Base-by-base conservation (phyloP, 2,113 vertebrate genomes). In the Benitochromis conjunctus region DNA sequence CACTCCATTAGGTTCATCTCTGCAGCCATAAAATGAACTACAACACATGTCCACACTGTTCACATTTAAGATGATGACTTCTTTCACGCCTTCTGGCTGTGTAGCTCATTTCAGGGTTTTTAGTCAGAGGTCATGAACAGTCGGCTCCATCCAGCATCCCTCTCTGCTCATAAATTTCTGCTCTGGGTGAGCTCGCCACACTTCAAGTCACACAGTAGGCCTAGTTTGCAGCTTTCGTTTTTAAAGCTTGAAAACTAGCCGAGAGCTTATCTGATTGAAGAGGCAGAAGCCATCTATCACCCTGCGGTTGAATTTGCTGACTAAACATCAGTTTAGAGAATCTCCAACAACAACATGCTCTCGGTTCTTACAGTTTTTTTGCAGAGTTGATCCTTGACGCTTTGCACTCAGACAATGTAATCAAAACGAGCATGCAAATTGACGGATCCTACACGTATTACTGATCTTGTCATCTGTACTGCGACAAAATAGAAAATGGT, bases 41-140 rank as follows among this genome's bases (percentile, higher is more conserved):
- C 71, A 53, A 3, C 71, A 51, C 16, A 53, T n/a, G 71, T 76
- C 46, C 4, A 2, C 41, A 51, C 43, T 51, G 43, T 51, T 31
- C 26, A 0, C 0, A 51, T 51, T 1, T 76, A 7, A 53, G 69
- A 29, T 53, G 46, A 76, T 31, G 71, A 51, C 10, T n/a, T 53
- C 0, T 76, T 76, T 53, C 46, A 31, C 1, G 0, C 71, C 18
- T 53, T 34, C 46, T n/a, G 46, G 46, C 46, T 53, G 13, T 53
- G 43, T 51, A 31, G 16, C 26, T 10, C 9, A 53, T 53, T 76
- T 53, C 71, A 76, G 46, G 46, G 71, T 12, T n/a, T 76, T 34
- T 31, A 53, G 7, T 31, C 46, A 76, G 71, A n/a, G 46, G 71
- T 76, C 46, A n/a, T 53, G 71, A 7, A 76, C 46, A 53, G 2